A percentile compares a stretch with the other conserved stretches of the same genome.
phyloP scores from a whole-genome alignment of 2,113 vertebrate species.

The Carlito syrichta region DNA sequence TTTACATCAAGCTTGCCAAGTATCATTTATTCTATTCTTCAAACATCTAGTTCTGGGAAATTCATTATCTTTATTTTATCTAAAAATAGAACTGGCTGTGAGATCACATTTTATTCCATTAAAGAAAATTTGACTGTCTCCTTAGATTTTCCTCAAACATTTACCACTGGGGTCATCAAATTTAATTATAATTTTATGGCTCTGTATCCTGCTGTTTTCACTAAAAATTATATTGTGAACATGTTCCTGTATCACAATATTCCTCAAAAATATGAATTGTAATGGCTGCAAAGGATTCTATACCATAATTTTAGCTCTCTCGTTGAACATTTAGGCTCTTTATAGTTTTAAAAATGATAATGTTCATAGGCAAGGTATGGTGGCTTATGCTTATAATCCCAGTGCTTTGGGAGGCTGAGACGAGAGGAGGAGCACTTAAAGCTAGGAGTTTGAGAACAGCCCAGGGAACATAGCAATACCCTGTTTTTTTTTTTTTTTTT shows the following conservation, averaged over 20 bases:
- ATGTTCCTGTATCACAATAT: not conserved
- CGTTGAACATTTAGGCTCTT: not conserved
- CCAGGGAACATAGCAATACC: no score
- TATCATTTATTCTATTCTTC: not conserved
- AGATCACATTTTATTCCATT: slow-evolving; percentile 21
- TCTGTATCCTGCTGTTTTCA: not conserved
- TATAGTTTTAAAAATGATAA: not conserved
- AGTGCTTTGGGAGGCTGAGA: no score
- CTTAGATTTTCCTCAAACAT: not conserved
- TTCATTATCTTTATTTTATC: not conserved
- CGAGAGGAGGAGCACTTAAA: no score
- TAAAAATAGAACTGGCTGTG: not conserved
- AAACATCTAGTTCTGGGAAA: not conserved
- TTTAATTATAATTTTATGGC: not conserved
- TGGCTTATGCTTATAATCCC: no score
- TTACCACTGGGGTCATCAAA: not conserved
- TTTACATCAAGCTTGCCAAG: not conserved
- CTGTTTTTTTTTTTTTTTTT: no score
- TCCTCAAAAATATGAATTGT: not conserved
- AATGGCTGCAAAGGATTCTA: not conserved
- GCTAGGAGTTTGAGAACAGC: no score
- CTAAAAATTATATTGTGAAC: not conserved
- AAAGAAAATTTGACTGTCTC: slow-evolving; percentile 9
- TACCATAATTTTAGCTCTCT: not conserved
- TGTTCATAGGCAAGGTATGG: no score